Evolutionary conservation across 2,888 invertebrate species (phyloP).

Genomic region (Drosophila koepferae): DNA sequence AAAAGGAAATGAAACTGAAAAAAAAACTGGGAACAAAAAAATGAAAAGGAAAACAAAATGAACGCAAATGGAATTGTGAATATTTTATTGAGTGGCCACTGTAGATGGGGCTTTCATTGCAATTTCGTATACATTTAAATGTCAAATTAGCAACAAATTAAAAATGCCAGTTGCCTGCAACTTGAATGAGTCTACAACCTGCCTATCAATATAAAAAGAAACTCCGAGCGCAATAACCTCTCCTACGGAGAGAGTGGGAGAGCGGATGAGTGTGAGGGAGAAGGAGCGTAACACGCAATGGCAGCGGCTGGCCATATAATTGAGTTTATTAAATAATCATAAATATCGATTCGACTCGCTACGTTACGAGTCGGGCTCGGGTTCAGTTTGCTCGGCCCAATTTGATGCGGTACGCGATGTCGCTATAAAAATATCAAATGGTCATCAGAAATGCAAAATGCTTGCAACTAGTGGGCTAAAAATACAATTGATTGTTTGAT

Average conservation of each 20-base stretch:
- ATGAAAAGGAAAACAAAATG: not conserved
- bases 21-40: too few species aligned
- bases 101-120: slow-evolving; percentile 42
- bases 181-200: slow-evolving; percentile 19
- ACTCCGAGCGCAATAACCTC: slow-evolving; percentile 60
- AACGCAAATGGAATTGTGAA: slow-evolving; percentile 14
- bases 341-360: slow-evolving; percentile 71
- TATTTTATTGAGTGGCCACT: slow-evolving; percentile 36
- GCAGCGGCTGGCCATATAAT: slow-evolving; percentile 54
- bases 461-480: slow-evolving; percentile 32
- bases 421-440: slow-evolving; percentile 47
- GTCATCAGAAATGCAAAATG: slow-evolving; percentile 62
- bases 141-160: slow-evolving; percentile 75
- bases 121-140: slow-evolving; percentile 52
- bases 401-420: slow-evolving; percentile 2
- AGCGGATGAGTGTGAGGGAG: not conserved
- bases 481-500: slow-evolving; percentile 54
- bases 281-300: slow-evolving; percentile 17
- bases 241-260: not conserved
- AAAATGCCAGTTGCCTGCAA: slow-evolving; percentile 61
- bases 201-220: slow-evolving; percentile 34
- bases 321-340: slow-evolving; percentile 79
- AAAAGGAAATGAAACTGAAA: slow-evolving; percentile 13
- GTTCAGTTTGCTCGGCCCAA: slow-evolving; percentile 8
- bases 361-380: slow-evolving; percentile 10